Evolutionary conservation across 1,140 invertebrate genomes (phyloP).

Genomic region (Plectrocnemia conspersa): DNA sequence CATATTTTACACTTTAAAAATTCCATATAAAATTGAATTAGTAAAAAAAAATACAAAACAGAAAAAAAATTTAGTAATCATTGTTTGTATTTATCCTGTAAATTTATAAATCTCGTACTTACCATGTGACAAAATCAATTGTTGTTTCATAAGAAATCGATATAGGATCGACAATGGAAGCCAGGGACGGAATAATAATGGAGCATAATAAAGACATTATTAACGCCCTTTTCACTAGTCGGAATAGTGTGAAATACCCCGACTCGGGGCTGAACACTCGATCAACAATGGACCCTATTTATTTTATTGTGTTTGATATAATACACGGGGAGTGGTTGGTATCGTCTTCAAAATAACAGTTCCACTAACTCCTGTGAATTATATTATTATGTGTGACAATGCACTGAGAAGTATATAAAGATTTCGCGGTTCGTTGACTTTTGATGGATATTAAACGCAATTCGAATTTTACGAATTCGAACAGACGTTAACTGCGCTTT

Average conservation of each 20-base stretch:
- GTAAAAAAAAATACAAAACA: no score
- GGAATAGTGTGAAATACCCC: slow-evolving; percentile 28
- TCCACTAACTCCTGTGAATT: neutral
- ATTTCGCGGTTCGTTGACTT: slow-evolving; percentile 5
- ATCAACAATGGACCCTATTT: slow-evolving; percentile 19
- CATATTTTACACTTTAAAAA: no score
- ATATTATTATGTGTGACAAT: no score
- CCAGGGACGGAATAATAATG: slow-evolving; percentile 29
- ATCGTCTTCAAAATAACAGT: neutral
- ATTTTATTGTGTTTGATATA: slow-evolving; percentile 17
- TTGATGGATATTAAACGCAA: no score
- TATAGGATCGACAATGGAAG: slow-evolving; percentile 25
- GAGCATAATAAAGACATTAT: slow-evolving; percentile 34
- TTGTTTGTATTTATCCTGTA: slow-evolving; percentile 13
- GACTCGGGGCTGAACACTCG: slow-evolving; percentile 24
- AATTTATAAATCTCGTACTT: slow-evolving; percentile 26
- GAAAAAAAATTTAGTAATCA: no score
- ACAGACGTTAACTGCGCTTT: neutral
- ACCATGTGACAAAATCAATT: slow-evolving; percentile 34
- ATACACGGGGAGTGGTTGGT: slow-evolving; percentile 2
- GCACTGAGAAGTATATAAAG: no score
- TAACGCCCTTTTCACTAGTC: slow-evolving; percentile 32
- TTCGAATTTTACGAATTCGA: neutral
- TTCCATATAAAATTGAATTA: no score
- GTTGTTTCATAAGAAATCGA: slow-evolving; percentile 23